phyloP scores from a whole-genome alignment of 2,888 invertebrate species.

The Hipparchia sbordonii region DNA sequence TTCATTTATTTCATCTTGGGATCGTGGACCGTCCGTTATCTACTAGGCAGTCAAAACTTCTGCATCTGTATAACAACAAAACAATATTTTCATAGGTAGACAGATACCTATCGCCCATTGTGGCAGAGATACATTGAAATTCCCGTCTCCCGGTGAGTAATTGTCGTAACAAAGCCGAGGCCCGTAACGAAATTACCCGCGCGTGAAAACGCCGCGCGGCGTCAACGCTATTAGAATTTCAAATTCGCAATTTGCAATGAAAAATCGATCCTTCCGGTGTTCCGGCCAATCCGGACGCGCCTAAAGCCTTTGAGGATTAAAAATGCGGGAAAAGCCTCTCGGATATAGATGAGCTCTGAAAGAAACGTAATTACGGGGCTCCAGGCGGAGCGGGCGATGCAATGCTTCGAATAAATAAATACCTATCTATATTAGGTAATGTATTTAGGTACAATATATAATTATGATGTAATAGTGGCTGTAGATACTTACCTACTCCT shows the following conservation, averaged over 20 bases:
- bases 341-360: slow-evolving; percentile 50
- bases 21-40: no score
- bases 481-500: no score
- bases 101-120: neutral
- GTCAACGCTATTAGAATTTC: slow-evolving; percentile 47
- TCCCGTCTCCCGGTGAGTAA: slow-evolving; percentile 21
- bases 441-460: no score
- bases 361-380: slow-evolving; percentile 44
- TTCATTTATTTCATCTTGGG: no score
- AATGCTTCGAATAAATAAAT: neutral
- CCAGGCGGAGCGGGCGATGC: neutral
- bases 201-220: slow-evolving; percentile 42
- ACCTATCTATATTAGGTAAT: no score
- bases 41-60: no score
- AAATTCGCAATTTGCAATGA: slow-evolving; percentile 51
- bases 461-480: no score
- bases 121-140: slow-evolving; percentile 20
- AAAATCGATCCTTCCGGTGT: slow-evolving; percentile 65
- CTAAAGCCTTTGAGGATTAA: slow-evolving; percentile 57
- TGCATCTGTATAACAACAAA: no score
- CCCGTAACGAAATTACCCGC: slow-evolving; percentile 40
- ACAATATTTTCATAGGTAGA: no score
- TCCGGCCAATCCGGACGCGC: slow-evolving; percentile 56
- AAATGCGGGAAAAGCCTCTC: slow-evolving; percentile 57
- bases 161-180: slow-evolving; percentile 28